Percentiles rank a stretch among this genome's conserved stretches.
Evolutionary conservation across 1,140 invertebrate genomes (phyloP).

Genomic region (Papilio glaucus): DNA sequence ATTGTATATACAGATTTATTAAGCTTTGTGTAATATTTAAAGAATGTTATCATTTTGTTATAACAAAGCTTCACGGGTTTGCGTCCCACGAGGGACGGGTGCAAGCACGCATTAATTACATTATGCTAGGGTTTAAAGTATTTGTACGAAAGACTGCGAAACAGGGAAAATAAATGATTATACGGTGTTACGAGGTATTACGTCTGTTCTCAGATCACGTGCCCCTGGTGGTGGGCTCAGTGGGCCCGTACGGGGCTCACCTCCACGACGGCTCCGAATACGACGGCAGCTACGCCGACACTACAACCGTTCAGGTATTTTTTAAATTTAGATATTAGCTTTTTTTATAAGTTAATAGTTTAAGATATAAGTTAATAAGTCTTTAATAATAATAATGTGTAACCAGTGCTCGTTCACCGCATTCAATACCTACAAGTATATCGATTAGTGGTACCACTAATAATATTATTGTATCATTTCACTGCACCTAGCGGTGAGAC

Average conservation of each 20-base stretch:
- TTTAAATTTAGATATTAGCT: conserved; percentile 16
- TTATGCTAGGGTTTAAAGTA: conserved; percentile 64
- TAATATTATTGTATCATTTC: background rate
- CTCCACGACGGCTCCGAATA: conserved; percentile 96
- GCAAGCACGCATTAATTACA: conserved; percentile 77
- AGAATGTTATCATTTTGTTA: conserved; percentile 60
- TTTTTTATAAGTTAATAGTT: no score
- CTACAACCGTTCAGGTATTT: conserved; percentile 84
- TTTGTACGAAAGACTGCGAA: conserved; percentile 44
- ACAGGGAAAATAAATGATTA: conserved; percentile 26
- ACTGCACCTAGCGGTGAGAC: background rate
- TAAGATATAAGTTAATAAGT: no score
- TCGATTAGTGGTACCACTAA: background rate
- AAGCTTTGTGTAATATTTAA: conserved; percentile 52
- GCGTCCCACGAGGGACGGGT: conserved; percentile 58
- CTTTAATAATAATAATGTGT: no score
- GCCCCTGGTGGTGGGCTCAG: conserved; percentile 90
- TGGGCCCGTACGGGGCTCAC: conserved; percentile 95
- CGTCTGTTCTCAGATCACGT: conserved; percentile 60
- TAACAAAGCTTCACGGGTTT: conserved; percentile 61
- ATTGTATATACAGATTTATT: no score
- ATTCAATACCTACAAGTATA: background rate
- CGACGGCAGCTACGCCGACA: conserved; percentile 91
- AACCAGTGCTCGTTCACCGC: no score
- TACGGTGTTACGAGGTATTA: background rate